Percentiles rank a stretch among this genome's conserved stretches.
phyloP scores from a whole-genome alignment of 2,888 invertebrate species.

The Carcina quercana region DNA sequence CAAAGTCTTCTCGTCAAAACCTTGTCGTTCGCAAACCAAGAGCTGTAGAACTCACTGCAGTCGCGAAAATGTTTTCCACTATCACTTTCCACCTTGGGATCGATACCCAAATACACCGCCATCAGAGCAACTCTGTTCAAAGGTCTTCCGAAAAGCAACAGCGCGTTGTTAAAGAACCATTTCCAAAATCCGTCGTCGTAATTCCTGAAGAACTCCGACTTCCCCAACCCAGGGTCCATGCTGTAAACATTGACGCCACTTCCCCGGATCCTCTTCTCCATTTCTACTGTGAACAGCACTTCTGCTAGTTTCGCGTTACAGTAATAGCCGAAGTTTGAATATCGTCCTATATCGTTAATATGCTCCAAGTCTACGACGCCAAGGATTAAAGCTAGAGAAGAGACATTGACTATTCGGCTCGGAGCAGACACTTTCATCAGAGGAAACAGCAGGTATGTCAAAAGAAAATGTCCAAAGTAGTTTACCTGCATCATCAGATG shows the following conservation, averaged over 20 bases:
- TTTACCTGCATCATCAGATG: slow-evolving; percentile 77
- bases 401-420: slow-evolving; percentile 44
- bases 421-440: slow-evolving; percentile 41
- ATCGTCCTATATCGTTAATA: slow-evolving; percentile 79
- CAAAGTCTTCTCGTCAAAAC: slow-evolving; percentile 32
- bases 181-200: slow-evolving; percentile 25
- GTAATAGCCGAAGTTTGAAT: slow-evolving; percentile 74
- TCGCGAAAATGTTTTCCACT: slow-evolving; percentile 52
- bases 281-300: slow-evolving; percentile 67
- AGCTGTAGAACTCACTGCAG: slow-evolving; percentile 44
- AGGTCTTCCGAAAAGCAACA: slow-evolving; percentile 34
- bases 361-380: slow-evolving; percentile 81
- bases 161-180: slow-evolving; percentile 26
- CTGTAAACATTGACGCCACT: slow-evolving; percentile 83
- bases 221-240: slow-evolving; percentile 88
- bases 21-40: slow-evolving; percentile 53
- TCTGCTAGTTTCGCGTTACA: slow-evolving; percentile 56
- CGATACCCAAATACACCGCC: slow-evolving; percentile 44
- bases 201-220: slow-evolving; percentile 83
- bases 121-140: slow-evolving; percentile 36
- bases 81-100: slow-evolving; percentile 31
- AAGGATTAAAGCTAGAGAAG: slow-evolving; percentile 77
- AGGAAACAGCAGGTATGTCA: slow-evolving; percentile 47
- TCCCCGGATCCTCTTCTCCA: slow-evolving; percentile 34
- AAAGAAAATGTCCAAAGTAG: slow-evolving; percentile 46